A percentile compares a stretch with the other conserved stretches of the same genome.
These are phyloP conservation scores for Dermatemys mawii DNA, from an alignment of 2,113 vertebrate genomes.

Conservation along the genomic window DNA sequence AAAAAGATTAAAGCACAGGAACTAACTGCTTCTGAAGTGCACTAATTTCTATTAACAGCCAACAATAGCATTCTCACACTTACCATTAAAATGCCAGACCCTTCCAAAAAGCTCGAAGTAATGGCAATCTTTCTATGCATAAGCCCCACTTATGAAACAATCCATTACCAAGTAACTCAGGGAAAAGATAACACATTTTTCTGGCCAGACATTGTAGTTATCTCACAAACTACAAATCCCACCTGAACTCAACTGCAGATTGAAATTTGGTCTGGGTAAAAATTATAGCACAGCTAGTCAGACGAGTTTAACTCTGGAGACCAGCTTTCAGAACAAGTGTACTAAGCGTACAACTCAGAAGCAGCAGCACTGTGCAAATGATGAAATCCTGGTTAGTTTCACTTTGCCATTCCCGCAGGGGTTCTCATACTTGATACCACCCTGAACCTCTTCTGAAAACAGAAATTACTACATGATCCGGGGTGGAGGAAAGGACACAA, in stretches of 20 bases:
- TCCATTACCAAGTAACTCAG: background rate
- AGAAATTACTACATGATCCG: no score
- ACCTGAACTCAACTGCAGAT: background rate
- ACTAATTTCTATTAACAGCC: background rate
- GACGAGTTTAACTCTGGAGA: rapidly evolving
- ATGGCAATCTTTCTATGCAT: rapidly evolving
- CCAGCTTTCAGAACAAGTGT: background rate
- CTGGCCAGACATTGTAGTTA: background rate
- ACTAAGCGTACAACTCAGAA: background rate
- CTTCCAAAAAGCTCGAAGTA: background rate
- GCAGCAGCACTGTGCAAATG: background rate
- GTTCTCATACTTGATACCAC: background rate
- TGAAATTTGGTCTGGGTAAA: background rate
- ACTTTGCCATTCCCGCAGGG: background rate
- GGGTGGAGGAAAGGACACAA: no score
- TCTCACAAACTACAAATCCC: background rate
- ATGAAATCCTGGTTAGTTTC: rapidly evolving
- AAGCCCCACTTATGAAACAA: background rate
- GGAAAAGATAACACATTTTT: background rate
- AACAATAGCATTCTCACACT: background rate
- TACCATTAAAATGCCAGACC: background rate
- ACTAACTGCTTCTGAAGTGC: background rate
- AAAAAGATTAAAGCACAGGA: background rate
- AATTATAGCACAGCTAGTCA: background rate
- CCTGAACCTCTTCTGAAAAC: background rate